These are phyloP conservation scores for Poeciliopsis turrubarensis DNA, from an alignment of 2,113 vertebrate species.

Conservation along the genomic window DNA sequence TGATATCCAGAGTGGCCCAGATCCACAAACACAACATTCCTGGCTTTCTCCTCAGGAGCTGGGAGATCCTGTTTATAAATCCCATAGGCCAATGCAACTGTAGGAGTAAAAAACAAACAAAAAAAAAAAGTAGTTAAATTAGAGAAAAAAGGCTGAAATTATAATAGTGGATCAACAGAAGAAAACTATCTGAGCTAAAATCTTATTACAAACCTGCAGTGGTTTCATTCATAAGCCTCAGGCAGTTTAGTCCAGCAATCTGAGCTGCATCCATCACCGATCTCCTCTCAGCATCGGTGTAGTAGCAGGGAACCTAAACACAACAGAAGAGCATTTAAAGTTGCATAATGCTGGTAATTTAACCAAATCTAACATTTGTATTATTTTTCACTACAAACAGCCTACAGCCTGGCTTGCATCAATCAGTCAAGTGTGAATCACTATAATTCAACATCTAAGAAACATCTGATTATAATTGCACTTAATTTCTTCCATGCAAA, in stretches of 20 bases:
- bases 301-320: constrained; percentile 91
- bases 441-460: no score
- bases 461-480: no score
- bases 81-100: constrained; percentile 96
- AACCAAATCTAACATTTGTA: no score
- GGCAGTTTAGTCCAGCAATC: constrained; percentile 96
- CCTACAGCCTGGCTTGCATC: no score
- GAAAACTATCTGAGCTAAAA: not conserved
- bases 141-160: not conserved
- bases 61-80: constrained; percentile 99
- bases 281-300: constrained; percentile 94
- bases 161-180: not conserved
- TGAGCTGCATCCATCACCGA: constrained; percentile 97
- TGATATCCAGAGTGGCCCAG: constrained; percentile 96
- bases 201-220: constrained; percentile 87
- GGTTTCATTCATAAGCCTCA: constrained; percentile 95
- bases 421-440: no score
- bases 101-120: not conserved
- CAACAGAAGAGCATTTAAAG: constrained; percentile 3
- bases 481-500: no score
- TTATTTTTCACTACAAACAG: no score
- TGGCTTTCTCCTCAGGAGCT: constrained; percentile 91
- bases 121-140: not conserved
- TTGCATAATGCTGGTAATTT: not conserved
- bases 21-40: constrained; percentile 96